A percentile compares a stretch with the other conserved stretches of the same genome.
phyloP scores from a whole-genome alignment of 2,113 vertebrate genomes.

The Apistogramma diplotaenia region DNA sequence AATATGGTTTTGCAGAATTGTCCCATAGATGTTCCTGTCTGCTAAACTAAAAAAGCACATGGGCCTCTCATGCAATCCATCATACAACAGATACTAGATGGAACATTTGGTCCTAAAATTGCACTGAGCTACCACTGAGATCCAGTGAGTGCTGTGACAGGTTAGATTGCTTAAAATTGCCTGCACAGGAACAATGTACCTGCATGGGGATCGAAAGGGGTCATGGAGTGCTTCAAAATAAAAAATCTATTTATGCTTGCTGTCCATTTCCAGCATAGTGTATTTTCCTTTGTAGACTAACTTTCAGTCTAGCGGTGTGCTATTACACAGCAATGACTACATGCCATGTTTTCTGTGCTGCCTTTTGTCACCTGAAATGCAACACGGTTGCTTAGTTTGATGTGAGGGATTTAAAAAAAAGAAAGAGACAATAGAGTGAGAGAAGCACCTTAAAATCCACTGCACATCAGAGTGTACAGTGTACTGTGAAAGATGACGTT shows the following conservation, averaged over 20 bases:
- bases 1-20: neutral
- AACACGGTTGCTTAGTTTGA: slow-evolving; percentile 10
- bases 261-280: slow-evolving; percentile 10
- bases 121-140: slow-evolving; percentile 5
- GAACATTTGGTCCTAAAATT: slow-evolving; percentile 27
- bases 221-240: slow-evolving; percentile 7
- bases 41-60: neutral
- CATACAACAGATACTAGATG: neutral
- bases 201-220: neutral
- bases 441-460: neutral
- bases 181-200: slow-evolving; percentile 33
- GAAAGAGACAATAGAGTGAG: neutral
- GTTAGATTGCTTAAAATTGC: slow-evolving; percentile 37
- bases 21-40: neutral
- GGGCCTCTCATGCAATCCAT: neutral
- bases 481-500: neutral
- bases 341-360: neutral
- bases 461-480: neutral
- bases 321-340: slow-evolving; percentile 19
- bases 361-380: slow-evolving; percentile 20
- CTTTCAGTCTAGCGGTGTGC: slow-evolving; percentile 6
- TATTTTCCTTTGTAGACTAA: slow-evolving; percentile 2
- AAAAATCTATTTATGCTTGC: slow-evolving; percentile 29
- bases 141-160: slow-evolving; percentile 23
- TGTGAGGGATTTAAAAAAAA: neutral